Evolutionary conservation across 1,140 invertebrate genomes (phyloP).

Genomic region (Apolygus lucorum): DNA sequence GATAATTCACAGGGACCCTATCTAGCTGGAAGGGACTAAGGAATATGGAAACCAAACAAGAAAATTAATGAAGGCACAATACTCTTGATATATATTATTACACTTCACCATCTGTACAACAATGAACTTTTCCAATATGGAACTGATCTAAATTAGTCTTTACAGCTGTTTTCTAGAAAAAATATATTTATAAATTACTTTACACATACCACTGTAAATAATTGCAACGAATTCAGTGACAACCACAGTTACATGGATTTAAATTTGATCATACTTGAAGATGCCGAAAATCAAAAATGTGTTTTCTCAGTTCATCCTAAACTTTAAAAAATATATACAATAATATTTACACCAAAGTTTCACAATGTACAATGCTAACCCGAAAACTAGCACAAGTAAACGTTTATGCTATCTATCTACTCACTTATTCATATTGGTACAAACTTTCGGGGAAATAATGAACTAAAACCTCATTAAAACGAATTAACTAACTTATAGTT

Average conservation of each 20-base stretch:
- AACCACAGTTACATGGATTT: constrained; percentile 14
- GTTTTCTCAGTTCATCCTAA: no score
- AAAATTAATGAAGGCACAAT: constrained; percentile 6
- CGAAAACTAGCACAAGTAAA: neutral
- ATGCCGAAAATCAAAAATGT: no score
- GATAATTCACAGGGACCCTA: no score
- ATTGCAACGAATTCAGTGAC: neutral
- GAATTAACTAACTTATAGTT: no score
- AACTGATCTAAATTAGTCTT: neutral
- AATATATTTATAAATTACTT: constrained; percentile 7
- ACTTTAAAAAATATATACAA: neutral
- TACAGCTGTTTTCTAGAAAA: constrained; percentile 13
- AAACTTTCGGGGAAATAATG: no score
- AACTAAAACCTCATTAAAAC: no score
- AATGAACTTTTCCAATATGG: constrained; percentile 1
- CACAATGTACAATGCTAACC: neutral
- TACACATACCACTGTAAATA: neutral
- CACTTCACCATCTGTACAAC: constrained; percentile 11
- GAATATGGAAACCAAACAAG: no score
- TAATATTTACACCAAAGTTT: neutral
- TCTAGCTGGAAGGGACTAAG: no score
- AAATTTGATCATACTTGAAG: no score
- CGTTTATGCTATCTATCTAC: neutral
- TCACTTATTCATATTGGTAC: no score
- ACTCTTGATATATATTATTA: constrained; percentile 11